phyloP scores from a whole-genome alignment of 2,888 invertebrate species.

The Epirrita christyi region DNA sequence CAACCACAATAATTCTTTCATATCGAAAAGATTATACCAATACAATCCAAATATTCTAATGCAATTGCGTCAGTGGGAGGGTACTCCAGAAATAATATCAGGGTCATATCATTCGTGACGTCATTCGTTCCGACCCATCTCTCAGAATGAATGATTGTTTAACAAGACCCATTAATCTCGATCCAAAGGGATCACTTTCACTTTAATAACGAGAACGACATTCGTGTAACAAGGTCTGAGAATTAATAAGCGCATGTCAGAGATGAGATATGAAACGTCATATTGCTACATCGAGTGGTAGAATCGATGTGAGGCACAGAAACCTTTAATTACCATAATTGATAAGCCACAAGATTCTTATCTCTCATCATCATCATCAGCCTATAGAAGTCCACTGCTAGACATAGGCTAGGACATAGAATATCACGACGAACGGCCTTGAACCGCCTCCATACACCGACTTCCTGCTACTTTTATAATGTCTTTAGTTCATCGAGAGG shows the following conservation, averaged over 20 bases:
- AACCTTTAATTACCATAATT: slow-evolving; percentile 20
- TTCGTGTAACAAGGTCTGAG: slow-evolving; percentile 32
- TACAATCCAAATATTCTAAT: slow-evolving; percentile 58
- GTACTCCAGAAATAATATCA: slow-evolving; percentile 48
- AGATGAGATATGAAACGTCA: slow-evolving; percentile 32
- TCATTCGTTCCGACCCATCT: slow-evolving; percentile 56
- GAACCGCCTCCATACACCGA: no score
- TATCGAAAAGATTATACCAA: slow-evolving; percentile 56
- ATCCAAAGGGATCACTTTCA: slow-evolving; percentile 67
- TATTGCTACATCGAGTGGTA: slow-evolving; percentile 16
- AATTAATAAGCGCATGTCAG: slow-evolving; percentile 35
- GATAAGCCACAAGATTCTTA: slow-evolving; percentile 1
- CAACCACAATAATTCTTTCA: slow-evolving; percentile 59
- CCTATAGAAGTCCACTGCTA: no score
- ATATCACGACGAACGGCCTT: no score
- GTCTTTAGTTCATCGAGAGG: no score
- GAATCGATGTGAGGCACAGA: slow-evolving; percentile 6
- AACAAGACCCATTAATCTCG: slow-evolving; percentile 62
- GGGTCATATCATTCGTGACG: slow-evolving; percentile 46
- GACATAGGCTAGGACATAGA: no score
- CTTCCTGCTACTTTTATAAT: no score
- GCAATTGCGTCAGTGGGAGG: slow-evolving; percentile 56
- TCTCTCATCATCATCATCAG: no score
- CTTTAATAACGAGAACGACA: slow-evolving; percentile 49
- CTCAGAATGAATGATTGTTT: slow-evolving; percentile 53